A percentile compares a stretch with the other conserved stretches of the same genome.
phyloP scores from a whole-genome alignment of 2,888 invertebrate genomes.

The Heliconius charithonia region DNA sequence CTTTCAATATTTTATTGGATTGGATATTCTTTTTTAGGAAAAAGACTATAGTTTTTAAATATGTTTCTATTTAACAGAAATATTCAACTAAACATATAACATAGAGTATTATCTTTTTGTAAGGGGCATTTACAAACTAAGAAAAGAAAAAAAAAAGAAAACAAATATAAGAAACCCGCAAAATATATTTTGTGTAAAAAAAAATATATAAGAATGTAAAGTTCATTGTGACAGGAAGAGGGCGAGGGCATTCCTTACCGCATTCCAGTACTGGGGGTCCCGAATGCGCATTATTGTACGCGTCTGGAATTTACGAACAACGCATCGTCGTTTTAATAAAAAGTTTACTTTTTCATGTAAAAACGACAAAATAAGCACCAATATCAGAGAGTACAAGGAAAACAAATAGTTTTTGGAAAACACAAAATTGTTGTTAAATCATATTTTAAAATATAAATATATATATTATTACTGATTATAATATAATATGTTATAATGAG shows the following conservation, averaged over 20 bases:
- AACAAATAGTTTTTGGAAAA: background rate
- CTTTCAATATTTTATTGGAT: too few species aligned
- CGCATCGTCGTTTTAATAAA: background rate
- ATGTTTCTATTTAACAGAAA: too few species aligned
- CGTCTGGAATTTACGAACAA: slow-evolving; percentile 58
- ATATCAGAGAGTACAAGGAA: background rate
- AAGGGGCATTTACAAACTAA: too few species aligned
- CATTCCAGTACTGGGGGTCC: slow-evolving; percentile 66
- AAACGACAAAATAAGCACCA: background rate
- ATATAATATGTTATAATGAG: too few species aligned
- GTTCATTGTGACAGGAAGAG: slow-evolving; percentile 57
- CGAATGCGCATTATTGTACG: slow-evolving; percentile 65
- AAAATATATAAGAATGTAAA: slow-evolving; percentile 33
- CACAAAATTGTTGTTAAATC: background rate
- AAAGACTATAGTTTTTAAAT: too few species aligned
- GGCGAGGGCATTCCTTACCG: slow-evolving; percentile 63
- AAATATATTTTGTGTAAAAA: slow-evolving; percentile 9
- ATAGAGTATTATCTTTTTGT: too few species aligned
- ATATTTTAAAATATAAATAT: background rate
- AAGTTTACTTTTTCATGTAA: background rate
- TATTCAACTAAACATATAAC: too few species aligned
- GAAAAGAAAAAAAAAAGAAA: too few species aligned
- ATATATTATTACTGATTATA: too few species aligned
- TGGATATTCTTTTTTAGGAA: too few species aligned
- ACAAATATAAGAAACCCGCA: background rate